These are phyloP conservation scores for Carlito syrichta DNA, from an alignment of 2,113 vertebrate species.

Conservation along the genomic window DNA sequence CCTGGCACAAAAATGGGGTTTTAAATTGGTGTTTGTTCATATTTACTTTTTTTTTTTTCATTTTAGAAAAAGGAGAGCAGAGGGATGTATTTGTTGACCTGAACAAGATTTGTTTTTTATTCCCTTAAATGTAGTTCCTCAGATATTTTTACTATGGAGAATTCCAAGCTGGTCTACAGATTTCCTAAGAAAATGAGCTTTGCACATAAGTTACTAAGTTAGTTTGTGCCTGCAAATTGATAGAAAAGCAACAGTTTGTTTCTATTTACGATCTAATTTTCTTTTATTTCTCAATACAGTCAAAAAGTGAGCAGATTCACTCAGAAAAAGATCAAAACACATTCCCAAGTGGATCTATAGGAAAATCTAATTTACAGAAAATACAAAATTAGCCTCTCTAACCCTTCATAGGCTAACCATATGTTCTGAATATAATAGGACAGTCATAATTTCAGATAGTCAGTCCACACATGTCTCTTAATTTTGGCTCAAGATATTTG, in stretches of 20 bases:
- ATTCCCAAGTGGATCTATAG: not conserved
- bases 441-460: not conserved
- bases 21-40: conserved; percentile 30
- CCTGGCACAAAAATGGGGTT: conserved; percentile 31
- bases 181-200: conserved; percentile 52
- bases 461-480: not conserved
- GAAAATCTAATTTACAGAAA: not conserved
- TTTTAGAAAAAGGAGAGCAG: no score
- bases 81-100: not conserved
- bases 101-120: conserved; percentile 60
- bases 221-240: not conserved
- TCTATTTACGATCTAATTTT: not conserved
- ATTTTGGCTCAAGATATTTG: not conserved
- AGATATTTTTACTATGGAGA: conserved; percentile 32
- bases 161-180: conserved; percentile 18
- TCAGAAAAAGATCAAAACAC: not conserved
- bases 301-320: not conserved
- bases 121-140: conserved; percentile 42
- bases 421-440: not conserved
- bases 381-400: not conserved
- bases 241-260: not conserved
- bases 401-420: not conserved
- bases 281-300: conserved; percentile 29
- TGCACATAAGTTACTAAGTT: not conserved
- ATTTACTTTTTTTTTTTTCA: no score